phyloP scores from a whole-genome alignment of 2,113 vertebrate species.

The Salvelinus namaycush region DNA sequence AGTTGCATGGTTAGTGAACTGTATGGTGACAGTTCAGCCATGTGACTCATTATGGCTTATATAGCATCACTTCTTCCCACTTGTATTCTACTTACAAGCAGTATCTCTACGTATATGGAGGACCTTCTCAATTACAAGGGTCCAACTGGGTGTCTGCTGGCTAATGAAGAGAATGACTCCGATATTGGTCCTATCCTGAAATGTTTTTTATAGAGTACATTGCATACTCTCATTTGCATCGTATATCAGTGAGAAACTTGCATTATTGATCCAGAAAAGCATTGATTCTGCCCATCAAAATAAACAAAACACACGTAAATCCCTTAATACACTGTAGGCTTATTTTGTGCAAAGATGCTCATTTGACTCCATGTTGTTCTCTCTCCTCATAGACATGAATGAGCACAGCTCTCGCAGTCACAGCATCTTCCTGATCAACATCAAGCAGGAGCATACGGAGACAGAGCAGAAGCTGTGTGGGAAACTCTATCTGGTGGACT shows the following conservation, averaged over 20 bases:
- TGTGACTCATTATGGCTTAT: not conserved
- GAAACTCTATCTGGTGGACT: constrained; percentile 89
- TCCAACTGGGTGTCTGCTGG: not conserved
- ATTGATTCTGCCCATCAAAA: no score
- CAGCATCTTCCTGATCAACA: constrained; percentile 93
- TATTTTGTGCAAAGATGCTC: not conserved
- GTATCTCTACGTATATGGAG: not conserved
- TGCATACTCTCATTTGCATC: no score
- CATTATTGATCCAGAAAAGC: no score
- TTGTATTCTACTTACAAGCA: not conserved
- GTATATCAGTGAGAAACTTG: no score
- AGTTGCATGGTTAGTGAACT: not conserved
- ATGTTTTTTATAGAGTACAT: no score
- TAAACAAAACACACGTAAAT: no score
- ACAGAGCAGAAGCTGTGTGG: constrained; percentile 90
- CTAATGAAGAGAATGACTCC: not conserved
- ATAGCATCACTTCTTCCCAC: not conserved
- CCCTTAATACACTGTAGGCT: no score
- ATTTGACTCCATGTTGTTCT: not conserved
- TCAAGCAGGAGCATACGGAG: constrained; percentile 91
- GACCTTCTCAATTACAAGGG: not conserved
- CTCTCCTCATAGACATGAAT: constrained; percentile 83
- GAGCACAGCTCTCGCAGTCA: constrained; percentile 92
- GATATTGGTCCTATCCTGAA: not conserved
- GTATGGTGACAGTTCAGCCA: not conserved